Evolutionary conservation across 2,888 invertebrate genomes (phyloP), one percentile per base, ranked within the genome.

Genomic region (Platyscelio sp.): DNA sequence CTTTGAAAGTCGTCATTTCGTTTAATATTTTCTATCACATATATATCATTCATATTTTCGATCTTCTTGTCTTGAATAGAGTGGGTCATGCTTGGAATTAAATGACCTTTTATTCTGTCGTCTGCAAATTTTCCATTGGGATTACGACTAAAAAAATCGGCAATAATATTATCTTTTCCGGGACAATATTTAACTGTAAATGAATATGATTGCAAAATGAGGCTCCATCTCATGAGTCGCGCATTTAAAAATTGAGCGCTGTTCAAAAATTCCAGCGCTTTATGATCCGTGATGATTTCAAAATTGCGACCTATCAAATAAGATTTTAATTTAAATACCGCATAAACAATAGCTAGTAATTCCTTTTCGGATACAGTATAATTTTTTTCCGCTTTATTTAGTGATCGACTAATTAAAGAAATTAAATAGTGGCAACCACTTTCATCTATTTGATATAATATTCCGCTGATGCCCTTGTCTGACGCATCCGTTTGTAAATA

Each of bases 71-170:
- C n/a, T n/a, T n/a, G n/a, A n/a, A n/a, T n/a, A n/a, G n/a, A n/a
- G n/a, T n/a, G n/a, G n/a, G n/a, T n/a, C n/a, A n/a, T n/a, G n/a
- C n/a, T n/a, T n/a, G n/a, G n/a, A 3, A 70, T 56, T 20, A 56
- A 11, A 24, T 40, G 51, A 3, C 11, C 3, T 6, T 56, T 40
- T 18, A 43, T 20, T 3, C 4, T 56, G 3, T 56, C n/a, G 1
- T 38, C 18, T 18, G 33, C 40, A 13, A 83, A 82, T 49, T 76
- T 65, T 11, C 76, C 72, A 2, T 75, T 49, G 0, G 87, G 86
- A 74, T 87, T 88, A 1, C 91, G 61, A n/a, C 90, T 90, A 6
- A 91, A 80, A 27, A 88, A 83, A 82, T 92, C 90, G 0, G 89
- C 89, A 3, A 87, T 86, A 0, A 89, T 40, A 65, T 91, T 91